These are phyloP conservation scores for Orthochromis indermauri DNA, from an alignment of 2,113 vertebrate genomes.

Conservation along the genomic window DNA sequence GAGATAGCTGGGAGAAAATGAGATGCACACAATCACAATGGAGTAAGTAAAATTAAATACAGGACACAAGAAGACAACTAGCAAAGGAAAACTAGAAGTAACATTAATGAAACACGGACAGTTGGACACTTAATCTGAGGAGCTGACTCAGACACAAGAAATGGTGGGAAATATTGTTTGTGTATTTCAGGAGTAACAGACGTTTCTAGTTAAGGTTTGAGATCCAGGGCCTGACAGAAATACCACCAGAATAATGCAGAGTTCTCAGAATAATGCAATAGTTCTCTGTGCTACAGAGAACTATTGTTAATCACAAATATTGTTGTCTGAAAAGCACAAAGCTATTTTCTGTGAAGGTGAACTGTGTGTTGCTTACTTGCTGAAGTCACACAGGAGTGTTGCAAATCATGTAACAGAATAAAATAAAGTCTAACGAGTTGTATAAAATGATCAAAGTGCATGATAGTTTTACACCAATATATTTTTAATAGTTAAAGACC, in stretches of 20 bases:
- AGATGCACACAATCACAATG: not conserved
- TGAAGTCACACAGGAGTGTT: not conserved
- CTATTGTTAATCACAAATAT: not conserved
- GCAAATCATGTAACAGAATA: not conserved
- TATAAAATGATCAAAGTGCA: not conserved
- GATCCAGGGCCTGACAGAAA: not conserved
- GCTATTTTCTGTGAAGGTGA: not conserved
- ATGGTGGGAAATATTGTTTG: not conserved
- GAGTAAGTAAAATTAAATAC: not conserved
- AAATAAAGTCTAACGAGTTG: not conserved
- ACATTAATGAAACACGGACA: accelerated
- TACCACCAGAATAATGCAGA: accelerated
- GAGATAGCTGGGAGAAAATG: not conserved
- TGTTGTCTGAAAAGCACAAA: not conserved
- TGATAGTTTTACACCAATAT: not conserved
- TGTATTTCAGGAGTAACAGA: not conserved
- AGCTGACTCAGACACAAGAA: not conserved
- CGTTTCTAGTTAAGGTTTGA: not conserved
- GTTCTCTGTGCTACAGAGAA: accelerated
- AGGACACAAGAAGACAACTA: not conserved
- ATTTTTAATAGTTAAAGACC: not conserved
- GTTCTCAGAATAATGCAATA: too few relatives aligned
- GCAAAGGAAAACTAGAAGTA: not conserved
- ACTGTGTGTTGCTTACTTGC: not conserved
- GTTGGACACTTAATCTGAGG: not conserved